A percentile compares a stretch with the other conserved stretches of the same genome.
phyloP scores from a whole-genome alignment of 2,888 invertebrate genomes.

The Athalia rosae region DNA sequence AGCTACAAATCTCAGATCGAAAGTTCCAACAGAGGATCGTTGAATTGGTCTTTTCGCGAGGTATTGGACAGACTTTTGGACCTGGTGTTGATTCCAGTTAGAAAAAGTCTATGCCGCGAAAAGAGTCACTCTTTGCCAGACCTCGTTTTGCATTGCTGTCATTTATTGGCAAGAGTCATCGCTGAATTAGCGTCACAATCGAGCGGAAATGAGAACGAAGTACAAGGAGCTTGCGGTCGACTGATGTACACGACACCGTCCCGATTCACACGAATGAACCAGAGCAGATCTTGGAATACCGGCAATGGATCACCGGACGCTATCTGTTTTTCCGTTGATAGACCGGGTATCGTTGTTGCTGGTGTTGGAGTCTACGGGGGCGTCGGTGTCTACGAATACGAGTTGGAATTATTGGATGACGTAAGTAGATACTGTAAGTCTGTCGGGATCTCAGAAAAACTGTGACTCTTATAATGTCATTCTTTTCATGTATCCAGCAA shows the following conservation, averaged over 20 bases:
- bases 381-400: conserved; percentile 91
- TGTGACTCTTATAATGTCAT: not conserved
- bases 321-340: conserved; percentile 94
- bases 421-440: conserved; percentile 72
- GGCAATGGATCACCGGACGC: conserved; percentile 98
- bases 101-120: conserved; percentile 75
- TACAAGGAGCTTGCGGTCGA: conserved; percentile 83
- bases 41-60: conserved; percentile 84
- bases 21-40: conserved; percentile 65
- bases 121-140: conserved; percentile 77
- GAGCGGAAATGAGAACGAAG: conserved; percentile 85
- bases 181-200: conserved; percentile 91
- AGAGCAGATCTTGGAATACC: conserved; percentile 95
- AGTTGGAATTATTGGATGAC: conserved; percentile 90
- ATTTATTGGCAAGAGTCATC: conserved; percentile 87
- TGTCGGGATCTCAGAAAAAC: not conserved
- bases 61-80: conserved; percentile 88
- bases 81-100: conserved; percentile 87
- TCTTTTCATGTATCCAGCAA: conserved; percentile 63
- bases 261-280: conserved; percentile 92
- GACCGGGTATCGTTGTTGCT: conserved; percentile 90
- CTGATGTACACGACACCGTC: conserved; percentile 90
- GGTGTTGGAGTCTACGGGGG: conserved; percentile 95
- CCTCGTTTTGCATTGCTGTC: conserved; percentile 83
- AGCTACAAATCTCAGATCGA: conserved; percentile 79